Evolutionary conservation across 2,113 vertebrate genomes (phyloP), one percentile per base, ranked within the genome.

Genomic region (Butorides virescens): DNA sequence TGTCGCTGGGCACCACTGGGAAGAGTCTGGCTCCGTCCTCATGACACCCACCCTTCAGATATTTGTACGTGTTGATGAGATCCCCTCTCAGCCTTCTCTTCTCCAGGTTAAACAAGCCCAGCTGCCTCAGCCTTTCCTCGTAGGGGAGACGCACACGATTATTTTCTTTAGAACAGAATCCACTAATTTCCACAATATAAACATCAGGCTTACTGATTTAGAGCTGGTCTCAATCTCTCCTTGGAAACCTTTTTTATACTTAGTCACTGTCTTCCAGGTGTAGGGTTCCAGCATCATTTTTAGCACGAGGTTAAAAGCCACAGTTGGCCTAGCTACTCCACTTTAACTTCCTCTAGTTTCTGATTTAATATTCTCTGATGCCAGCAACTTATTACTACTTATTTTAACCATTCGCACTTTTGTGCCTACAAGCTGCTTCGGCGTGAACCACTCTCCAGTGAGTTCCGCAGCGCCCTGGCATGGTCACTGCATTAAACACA

Each of bases 381-480:
- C 53, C 61, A 42, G 32, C 58, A 90, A 55, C 15, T 81, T 53
- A 17, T 34, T 56, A 25, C 6, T 52, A 53, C 21, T 86, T 52
- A 17, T 50, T 81, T 85, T 44, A 88, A 61, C 13, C 37, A 8
- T 5, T 78, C 1, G 2, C 29, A 61, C 42, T 47, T 11, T 0
- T 23, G 23, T 20, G 20, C 10, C 44, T 73, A 50, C 0, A 4
- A 55, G 16, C 70, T 58, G 25, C 34, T 46, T 59, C 56, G 27
- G 6, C 5, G 10, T 1, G 16, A 75, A 25, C 27, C 66, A 34
- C 18, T 26, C 46, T 74, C 49, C 72, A 68, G 44, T 0, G 0
- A 88, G 61, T 5, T 84, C 25, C 55, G n/a, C 2, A 67, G 32
- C 4, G 14, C 47, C 71, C 77, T 67, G 74, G 46, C 44, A 52